Evolutionary conservation across 2,888 invertebrate species (phyloP).

Genomic region (Lasioglossum lativentre): DNA sequence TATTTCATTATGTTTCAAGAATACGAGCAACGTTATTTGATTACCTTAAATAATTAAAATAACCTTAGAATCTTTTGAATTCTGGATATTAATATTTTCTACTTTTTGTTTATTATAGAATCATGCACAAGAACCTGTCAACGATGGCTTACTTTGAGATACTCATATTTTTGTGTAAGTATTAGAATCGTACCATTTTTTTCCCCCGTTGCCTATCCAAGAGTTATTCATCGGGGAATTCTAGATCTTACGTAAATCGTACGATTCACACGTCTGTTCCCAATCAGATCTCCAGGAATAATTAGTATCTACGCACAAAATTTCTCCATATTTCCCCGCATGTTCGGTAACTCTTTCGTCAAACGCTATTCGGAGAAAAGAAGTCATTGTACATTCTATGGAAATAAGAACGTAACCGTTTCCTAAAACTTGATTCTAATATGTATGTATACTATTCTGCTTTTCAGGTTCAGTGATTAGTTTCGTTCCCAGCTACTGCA

Average conservation of each 20-base stretch:
- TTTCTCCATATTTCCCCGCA: background rate
- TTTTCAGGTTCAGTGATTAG: slow-evolving; percentile 77
- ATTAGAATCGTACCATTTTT: slow-evolving; percentile 23
- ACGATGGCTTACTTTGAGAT: slow-evolving; percentile 77
- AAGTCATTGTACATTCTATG: background rate
- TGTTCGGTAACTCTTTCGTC: slow-evolving; percentile 12
- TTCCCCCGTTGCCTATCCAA: background rate
- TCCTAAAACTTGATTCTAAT: slow-evolving; percentile 36
- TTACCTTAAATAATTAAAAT: background rate
- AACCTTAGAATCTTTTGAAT: background rate
- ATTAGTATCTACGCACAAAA: background rate
- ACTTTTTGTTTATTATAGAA: slow-evolving; percentile 75
- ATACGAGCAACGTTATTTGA: background rate
- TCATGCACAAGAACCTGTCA: slow-evolving; percentile 73
- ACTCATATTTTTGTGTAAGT: slow-evolving; percentile 80
- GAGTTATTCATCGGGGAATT: background rate
- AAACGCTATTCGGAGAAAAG: background rate
- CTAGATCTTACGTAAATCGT: slow-evolving; percentile 3
- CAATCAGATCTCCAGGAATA: background rate
- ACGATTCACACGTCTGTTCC: slow-evolving; percentile 2
- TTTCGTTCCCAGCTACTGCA: slow-evolving; percentile 75
- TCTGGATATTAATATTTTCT: background rate
- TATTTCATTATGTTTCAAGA: background rate
- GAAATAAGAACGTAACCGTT: slow-evolving; percentile 1
- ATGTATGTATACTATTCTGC: slow-evolving; percentile 43